Base-by-base conservation (phyloP, 2,888 invertebrate species). In the Stenchaetothrips biformis region DNA sequence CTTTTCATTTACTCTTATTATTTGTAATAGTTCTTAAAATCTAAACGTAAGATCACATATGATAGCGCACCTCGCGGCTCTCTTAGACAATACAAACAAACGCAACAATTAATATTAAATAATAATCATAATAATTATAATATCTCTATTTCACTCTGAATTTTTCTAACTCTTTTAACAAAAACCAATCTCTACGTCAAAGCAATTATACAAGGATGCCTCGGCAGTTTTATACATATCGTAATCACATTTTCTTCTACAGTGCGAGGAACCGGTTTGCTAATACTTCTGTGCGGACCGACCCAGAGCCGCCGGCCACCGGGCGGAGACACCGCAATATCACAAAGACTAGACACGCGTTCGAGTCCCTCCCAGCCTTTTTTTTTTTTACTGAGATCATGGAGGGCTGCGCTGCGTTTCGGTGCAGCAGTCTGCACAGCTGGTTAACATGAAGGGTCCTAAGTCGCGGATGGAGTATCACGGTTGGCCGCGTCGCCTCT, bases 241-340 rank as follows among this genome's bases (percentile, higher is more conserved):
- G 67, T 74, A 74, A 74, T 74, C 67, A 74, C 67, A 74, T 21
- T 74, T 74, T 59, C 18, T 74, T 74, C 67, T 74, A 74, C 67
- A 74, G 25, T 25, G 67, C 67, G 25, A 74, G 67, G 67, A 74
- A 74, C 67, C 67, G 67, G 67, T 74, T 74, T 74, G 8, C 1
- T 37, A 37, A 37, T 37, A 37, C 37, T 37, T 37, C 37, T 37
- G n/a, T n/a, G 37, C 37, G 37, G 37, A 37, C 37, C 37, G 37
- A 37, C 37, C 37, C 37, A 4, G 37, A 4, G 37, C 37, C 37
- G 37, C 37, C 37, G 37, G 37, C 37, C 37, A 4, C 37, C 37
- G 37, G 37, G 37, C 37, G 37, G 37, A 2, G 37, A 37, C 37
- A 37, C 37, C 2, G 25, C 25, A 74, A 74, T 74, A 74, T 74